Evolutionary conservation across 2,113 vertebrate species (phyloP).

Genomic region (Amphiprion percula): DNA sequence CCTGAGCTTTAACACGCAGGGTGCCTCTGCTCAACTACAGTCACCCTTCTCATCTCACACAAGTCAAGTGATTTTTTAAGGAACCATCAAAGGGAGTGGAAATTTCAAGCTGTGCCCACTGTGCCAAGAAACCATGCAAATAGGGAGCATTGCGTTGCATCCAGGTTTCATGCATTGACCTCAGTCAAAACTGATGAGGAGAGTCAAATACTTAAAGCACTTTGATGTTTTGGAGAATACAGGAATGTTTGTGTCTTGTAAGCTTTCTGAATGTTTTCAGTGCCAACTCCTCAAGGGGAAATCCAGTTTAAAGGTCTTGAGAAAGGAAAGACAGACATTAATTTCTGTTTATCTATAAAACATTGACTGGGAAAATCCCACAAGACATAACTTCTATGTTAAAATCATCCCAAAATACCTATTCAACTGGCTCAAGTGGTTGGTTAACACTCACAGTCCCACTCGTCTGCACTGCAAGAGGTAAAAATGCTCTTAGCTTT

Average conservation of each 20-base stretch:
- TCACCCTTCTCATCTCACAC: conserved; percentile 11
- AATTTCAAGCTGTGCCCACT: neutral
- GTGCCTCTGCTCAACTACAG: neutral
- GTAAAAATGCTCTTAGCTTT: too few relatives aligned
- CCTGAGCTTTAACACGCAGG: neutral
- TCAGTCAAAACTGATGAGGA: neutral
- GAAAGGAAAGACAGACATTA: too few relatives aligned
- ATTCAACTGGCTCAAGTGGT: too few relatives aligned
- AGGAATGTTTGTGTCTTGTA: neutral
- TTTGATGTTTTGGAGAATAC: neutral
- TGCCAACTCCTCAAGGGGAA: neutral
- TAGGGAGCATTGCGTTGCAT: neutral
- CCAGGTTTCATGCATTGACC: neutral
- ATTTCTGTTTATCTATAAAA: too few relatives aligned
- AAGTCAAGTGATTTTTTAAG: conserved; percentile 22
- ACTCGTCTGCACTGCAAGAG: too few relatives aligned
- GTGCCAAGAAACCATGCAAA: conserved; percentile 28
- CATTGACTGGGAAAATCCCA: too few relatives aligned
- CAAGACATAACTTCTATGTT: too few relatives aligned
- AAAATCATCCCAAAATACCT: too few relatives aligned
- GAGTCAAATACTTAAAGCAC: neutral
- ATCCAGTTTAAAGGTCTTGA: too few relatives aligned
- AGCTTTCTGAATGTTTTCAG: neutral
- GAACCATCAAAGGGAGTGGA: conserved; percentile 1
- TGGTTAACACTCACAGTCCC: too few relatives aligned